These are phyloP conservation scores for Vanessa cardui DNA, from an alignment of 2,888 invertebrate genomes.

Conservation along the genomic window DNA sequence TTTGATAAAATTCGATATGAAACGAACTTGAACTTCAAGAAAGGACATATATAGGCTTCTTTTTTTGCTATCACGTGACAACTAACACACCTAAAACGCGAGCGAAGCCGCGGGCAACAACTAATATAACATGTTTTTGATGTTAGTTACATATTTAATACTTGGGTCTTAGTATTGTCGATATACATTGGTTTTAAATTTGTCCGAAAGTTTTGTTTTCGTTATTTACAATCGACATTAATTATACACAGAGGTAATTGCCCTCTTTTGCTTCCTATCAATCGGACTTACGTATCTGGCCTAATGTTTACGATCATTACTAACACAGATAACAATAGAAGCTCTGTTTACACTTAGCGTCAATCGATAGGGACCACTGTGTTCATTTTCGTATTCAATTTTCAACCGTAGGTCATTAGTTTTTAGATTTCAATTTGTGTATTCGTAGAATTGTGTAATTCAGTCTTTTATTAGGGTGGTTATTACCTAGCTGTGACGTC, in stretches of 20 bases:
- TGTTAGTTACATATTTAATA: too few species aligned
- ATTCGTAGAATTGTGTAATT: not conserved
- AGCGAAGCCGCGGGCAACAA: too few species aligned
- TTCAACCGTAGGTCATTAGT: not conserved
- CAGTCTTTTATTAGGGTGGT: not conserved
- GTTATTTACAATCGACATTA: too few species aligned
- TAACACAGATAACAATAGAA: not conserved
- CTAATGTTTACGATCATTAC: constrained; percentile 13
- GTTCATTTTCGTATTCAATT: not conserved
- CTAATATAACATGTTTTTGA: too few species aligned
- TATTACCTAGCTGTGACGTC: not conserved
- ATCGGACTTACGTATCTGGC: not conserved
- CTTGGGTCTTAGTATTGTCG: too few species aligned
- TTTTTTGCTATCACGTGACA: too few species aligned
- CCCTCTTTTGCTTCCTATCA: not conserved
- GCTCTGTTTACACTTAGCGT: constrained; percentile 6
- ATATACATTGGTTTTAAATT: too few species aligned
- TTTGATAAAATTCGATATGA: too few species aligned
- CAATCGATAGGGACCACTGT: not conserved
- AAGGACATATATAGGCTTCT: too few species aligned
- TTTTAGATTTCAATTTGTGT: not conserved
- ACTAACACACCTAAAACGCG: too few species aligned
- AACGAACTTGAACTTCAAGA: too few species aligned
- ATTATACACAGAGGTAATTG: not conserved
- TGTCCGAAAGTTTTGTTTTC: too few species aligned